Percentiles rank a stretch among this genome's conserved stretches.
These are phyloP conservation scores for Turdus rufiventris DNA, from an alignment of 2,113 vertebrate genomes.

Conservation along the genomic window DNA sequence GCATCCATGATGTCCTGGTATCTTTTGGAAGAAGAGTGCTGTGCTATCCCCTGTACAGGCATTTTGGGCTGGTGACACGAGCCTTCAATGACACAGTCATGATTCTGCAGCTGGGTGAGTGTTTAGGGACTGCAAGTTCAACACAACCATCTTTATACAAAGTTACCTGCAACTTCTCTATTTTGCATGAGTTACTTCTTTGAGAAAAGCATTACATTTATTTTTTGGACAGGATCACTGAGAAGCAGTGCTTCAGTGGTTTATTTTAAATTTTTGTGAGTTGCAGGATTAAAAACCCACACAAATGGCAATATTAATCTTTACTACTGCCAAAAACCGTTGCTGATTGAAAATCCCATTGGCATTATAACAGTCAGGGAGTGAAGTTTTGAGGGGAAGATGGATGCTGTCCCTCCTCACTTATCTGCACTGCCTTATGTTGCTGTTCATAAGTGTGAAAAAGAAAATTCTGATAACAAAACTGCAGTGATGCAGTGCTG, in stretches of 20 bases:
- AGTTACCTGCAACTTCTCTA: not conserved
- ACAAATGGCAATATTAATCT: not conserved
- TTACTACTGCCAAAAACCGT: not conserved
- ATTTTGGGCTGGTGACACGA: constrained; percentile 82
- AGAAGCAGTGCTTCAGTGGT: not conserved
- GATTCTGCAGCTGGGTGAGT: constrained; percentile 88
- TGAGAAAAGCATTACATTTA: not conserved
- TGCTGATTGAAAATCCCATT: not conserved
- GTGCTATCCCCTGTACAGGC: constrained; percentile 88
- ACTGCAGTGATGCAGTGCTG: not conserved
- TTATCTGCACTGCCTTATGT: not conserved
- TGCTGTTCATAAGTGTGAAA: not conserved
- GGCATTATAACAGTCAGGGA: not conserved
- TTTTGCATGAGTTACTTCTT: not conserved
- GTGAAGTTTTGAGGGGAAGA: not conserved
- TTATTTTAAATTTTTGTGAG: not conserved
- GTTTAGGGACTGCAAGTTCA: not conserved
- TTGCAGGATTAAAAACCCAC: not conserved
- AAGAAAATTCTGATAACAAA: not conserved
- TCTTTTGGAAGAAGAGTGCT: constrained; percentile 89
- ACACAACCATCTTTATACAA: not conserved
- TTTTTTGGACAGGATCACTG: not conserved
- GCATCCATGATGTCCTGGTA: constrained; percentile 83
- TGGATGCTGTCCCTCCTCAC: not conserved
- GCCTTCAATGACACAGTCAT: constrained; percentile 73